Evolutionary conservation across 2,797 vertebrate species (phyloP).

Genomic region (Hybognathus amarus): DNA sequence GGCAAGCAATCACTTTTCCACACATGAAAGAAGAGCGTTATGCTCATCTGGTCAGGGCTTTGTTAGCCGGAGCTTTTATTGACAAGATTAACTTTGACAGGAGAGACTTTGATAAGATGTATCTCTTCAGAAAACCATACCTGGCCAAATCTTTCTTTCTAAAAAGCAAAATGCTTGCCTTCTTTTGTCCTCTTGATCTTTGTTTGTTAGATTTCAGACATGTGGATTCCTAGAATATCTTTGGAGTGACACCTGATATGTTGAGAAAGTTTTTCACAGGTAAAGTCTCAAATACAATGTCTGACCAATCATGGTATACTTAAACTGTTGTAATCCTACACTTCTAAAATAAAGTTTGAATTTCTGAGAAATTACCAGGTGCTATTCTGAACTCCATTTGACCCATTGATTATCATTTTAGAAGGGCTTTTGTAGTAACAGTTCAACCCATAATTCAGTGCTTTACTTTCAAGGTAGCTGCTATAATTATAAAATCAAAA

Average conservation of each 20-base stretch:
- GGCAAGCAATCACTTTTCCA: constrained; percentile 33
- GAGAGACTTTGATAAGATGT: constrained; percentile 18
- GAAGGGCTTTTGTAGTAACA: constrained; percentile 2
- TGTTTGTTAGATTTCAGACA: not conserved
- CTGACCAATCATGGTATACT: not conserved
- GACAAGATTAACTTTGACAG: constrained; percentile 30
- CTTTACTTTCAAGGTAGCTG: not conserved
- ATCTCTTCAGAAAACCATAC: constrained; percentile 9
- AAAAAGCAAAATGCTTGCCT: not conserved
- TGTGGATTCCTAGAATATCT: not conserved
- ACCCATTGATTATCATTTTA: constrained; percentile 33
- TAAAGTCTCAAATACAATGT: constrained; percentile 6
- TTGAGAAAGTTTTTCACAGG: not conserved
- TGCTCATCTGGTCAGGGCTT: constrained; percentile 9
- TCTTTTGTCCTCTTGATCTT: not conserved
- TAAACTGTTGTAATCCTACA: not conserved
- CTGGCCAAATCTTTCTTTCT: not conserved
- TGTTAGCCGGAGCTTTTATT: constrained; percentile 7
- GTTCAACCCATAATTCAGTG: not conserved
- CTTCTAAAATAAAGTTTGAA: not conserved
- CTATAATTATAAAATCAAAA: not conserved
- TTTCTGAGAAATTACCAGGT: not conserved
- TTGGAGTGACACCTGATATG: not conserved
- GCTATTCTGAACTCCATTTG: constrained; percentile 1
- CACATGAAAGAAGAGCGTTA: constrained; percentile 28